phyloP scores from a whole-genome alignment of 2,888 invertebrate species.

The Hermodice carunculata region DNA sequence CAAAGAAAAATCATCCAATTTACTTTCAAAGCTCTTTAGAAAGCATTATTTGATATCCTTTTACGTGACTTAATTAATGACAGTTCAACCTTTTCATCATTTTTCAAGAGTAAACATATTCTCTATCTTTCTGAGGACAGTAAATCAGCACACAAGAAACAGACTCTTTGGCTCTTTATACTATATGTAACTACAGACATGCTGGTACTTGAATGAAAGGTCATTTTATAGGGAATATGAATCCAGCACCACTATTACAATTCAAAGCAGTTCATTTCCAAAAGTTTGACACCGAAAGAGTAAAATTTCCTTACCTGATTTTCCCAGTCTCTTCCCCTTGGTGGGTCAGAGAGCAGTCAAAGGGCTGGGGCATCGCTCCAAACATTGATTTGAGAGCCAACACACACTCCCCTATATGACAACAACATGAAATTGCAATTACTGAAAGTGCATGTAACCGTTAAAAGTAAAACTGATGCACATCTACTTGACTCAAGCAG shows the following conservation, averaged over 20 bases:
- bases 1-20: not conserved
- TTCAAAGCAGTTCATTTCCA: not conserved
- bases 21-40: too few species aligned
- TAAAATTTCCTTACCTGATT: slow-evolving; percentile 47
- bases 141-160: too few species aligned
- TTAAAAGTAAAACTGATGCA: not conserved
- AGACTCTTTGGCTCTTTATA: too few species aligned
- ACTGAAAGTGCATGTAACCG: not conserved
- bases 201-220: too few species aligned
- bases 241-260: not conserved
- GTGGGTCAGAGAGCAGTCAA: slow-evolving; percentile 58
- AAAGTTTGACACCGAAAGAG: not conserved
- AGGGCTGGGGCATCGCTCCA: slow-evolving; percentile 55
- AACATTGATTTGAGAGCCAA: slow-evolving; percentile 62
- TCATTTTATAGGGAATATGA: too few species aligned
- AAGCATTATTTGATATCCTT: too few species aligned
- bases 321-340: slow-evolving; percentile 65
- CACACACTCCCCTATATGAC: slow-evolving; percentile 62
- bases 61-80: too few species aligned
- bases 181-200: too few species aligned
- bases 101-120: too few species aligned
- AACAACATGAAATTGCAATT: slow-evolving; percentile 10
- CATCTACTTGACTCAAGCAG: not conserved
- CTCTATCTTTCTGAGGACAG: too few species aligned
- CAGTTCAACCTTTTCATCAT: too few species aligned